A percentile compares a stretch with the other conserved stretches of the same genome.
phyloP scores from a whole-genome alignment of 2,888 invertebrate genomes.

The Rapana venosa region DNA sequence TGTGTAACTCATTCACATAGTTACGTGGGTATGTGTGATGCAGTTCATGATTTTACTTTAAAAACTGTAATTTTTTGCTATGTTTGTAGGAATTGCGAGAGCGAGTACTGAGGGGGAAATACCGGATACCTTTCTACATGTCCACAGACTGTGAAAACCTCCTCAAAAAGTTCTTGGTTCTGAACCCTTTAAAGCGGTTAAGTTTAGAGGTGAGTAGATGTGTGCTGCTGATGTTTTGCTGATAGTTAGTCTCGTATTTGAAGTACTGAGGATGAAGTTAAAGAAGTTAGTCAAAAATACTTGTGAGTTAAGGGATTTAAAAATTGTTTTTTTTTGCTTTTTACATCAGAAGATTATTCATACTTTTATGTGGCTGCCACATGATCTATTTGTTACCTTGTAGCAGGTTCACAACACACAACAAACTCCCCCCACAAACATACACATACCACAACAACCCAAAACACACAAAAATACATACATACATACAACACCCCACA shows the following conservation, averaged over 20 bases:
- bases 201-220: slow-evolving; percentile 84
- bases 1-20: too few species aligned
- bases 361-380: too few species aligned
- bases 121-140: slow-evolving; percentile 99
- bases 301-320: neutral
- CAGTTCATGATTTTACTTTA: neutral
- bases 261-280: neutral
- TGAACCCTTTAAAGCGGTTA: slow-evolving; percentile 95
- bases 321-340: too few species aligned
- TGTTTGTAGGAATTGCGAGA: slow-evolving; percentile 89
- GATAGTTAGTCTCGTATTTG: neutral
- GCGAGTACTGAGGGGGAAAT: slow-evolving; percentile 98
- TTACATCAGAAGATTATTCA: too few species aligned
- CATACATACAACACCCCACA: too few species aligned
- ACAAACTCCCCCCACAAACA: neutral
- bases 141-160: slow-evolving; percentile 99
- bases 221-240: neutral
- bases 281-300: neutral
- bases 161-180: slow-evolving; percentile 98
- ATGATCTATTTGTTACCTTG: too few species aligned
- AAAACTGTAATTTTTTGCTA: neutral
- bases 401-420: neutral
- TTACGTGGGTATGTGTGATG: too few species aligned
- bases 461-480: too few species aligned
- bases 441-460: neutral